These are phyloP conservation scores for Apodemia mormo DNA, from an alignment of 2,888 invertebrate species.

Conservation along the genomic window DNA sequence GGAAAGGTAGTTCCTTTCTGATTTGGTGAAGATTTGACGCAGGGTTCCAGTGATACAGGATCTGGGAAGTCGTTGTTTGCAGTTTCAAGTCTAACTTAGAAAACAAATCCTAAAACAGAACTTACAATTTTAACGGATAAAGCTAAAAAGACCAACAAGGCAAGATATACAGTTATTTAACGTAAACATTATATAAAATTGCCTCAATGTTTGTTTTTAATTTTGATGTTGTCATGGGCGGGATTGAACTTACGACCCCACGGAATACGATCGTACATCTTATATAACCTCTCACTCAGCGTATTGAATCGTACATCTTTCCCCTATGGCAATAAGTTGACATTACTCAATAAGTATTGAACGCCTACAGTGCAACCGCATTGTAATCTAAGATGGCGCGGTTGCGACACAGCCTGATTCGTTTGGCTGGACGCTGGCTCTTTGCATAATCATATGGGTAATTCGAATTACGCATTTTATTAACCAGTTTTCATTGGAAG, in stretches of 20 bases:
- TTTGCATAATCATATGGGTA: constrained; percentile 15
- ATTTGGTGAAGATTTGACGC: too few species aligned
- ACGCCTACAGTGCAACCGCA: constrained; percentile 10
- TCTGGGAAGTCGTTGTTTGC: too few species aligned
- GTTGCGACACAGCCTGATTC: constrained; percentile 3
- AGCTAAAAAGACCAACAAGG: too few species aligned
- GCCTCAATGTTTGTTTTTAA: neutral
- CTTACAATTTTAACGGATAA: too few species aligned
- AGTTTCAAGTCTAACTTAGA: too few species aligned
- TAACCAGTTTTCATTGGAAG: neutral
- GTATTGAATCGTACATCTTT: neutral
- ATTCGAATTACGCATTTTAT: constrained; percentile 3
- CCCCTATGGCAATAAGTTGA: constrained; percentile 1
- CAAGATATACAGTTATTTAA: too few species aligned
- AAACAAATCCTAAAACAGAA: too few species aligned
- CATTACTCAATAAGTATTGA: constrained; percentile 12
- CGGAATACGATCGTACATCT: neutral
- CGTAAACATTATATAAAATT: neutral
- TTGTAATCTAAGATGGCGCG: constrained; percentile 8
- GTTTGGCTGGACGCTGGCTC: neutral
- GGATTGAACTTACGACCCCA: constrained; percentile 2
- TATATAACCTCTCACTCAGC: neutral
- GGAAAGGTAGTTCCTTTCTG: too few species aligned
- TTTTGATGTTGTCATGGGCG: neutral
- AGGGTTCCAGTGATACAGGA: too few species aligned